phyloP scores from a whole-genome alignment of 2,888 invertebrate genomes.

The Liposcelis brunnea region DNA sequence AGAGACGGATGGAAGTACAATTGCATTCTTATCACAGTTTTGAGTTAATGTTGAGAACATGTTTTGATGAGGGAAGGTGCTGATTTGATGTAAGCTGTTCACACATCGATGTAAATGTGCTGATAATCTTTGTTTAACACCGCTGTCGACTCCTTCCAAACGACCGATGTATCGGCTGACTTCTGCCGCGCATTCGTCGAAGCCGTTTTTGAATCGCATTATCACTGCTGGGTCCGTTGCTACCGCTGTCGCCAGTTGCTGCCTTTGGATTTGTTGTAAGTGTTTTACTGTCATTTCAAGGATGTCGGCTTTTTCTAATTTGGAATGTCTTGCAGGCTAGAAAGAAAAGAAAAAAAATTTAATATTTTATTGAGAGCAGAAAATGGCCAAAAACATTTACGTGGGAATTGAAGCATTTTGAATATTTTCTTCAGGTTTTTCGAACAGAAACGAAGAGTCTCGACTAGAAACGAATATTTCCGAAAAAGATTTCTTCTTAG shows the following conservation, averaged over 20 bases:
- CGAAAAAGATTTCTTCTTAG: too few relatives aligned
- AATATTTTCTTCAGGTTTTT: too few relatives aligned
- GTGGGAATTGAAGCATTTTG: neutral
- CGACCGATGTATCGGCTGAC: conserved; percentile 45
- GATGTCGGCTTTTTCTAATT: conserved; percentile 91
- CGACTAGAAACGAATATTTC: too few relatives aligned
- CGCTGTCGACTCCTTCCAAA: conserved; percentile 42
- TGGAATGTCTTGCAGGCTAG: conserved; percentile 82
- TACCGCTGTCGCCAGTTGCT: conserved; percentile 66
- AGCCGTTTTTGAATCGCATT: conserved; percentile 72
- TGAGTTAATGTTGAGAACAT: conserved; percentile 19
- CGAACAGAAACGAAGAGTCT: too few relatives aligned
- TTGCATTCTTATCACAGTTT: conserved; percentile 10
- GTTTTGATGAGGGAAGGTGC: conserved; percentile 23
- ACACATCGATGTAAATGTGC: conserved; percentile 48
- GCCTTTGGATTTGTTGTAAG: conserved; percentile 72
- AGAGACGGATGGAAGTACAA: conserved; percentile 12
- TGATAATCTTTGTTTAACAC: conserved; percentile 42
- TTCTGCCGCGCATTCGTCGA: conserved; percentile 75
- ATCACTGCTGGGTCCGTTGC: conserved; percentile 70
- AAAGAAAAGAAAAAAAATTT: conserved; percentile 23
- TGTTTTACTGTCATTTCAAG: conserved; percentile 90
- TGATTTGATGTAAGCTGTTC: conserved; percentile 36
- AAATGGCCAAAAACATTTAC: neutral
- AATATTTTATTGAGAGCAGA: too few relatives aligned